phyloP scores from a whole-genome alignment of 1,140 invertebrate species.

The Ips typographus region DNA sequence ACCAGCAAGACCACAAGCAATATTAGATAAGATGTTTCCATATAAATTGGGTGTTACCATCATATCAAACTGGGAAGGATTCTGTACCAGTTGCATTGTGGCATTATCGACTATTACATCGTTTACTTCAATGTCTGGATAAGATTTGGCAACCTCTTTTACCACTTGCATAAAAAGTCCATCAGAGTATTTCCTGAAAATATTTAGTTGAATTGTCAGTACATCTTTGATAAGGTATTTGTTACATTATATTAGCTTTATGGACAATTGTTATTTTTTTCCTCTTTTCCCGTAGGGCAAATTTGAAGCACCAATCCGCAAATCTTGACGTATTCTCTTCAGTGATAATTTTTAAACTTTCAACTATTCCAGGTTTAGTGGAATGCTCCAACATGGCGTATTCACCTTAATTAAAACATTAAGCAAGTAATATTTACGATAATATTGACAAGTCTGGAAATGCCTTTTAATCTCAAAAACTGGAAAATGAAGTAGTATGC shows the following conservation, averaged over 20 bases:
- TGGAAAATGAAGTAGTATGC: no score
- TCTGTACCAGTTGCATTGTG: constrained; percentile 96
- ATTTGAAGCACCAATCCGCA: constrained; percentile 81
- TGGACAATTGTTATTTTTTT: constrained; percentile 84
- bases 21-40: constrained; percentile 95
- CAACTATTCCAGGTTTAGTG: constrained; percentile 71
- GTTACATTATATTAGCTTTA: constrained; percentile 85
- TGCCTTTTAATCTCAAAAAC: no score
- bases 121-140: constrained; percentile 93
- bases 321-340: constrained; percentile 72
- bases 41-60: constrained; percentile 97
- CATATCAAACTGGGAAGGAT: constrained; percentile 81
- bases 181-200: constrained; percentile 80
- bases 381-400: constrained; percentile 70
- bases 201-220: neutral
- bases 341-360: constrained; percentile 84
- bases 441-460: no score
- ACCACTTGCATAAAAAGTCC: constrained; percentile 91
- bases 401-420: constrained; percentile 47
- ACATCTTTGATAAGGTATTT: neutral
- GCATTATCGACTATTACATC: constrained; percentile 98
- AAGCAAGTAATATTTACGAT: neutral
- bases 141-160: constrained; percentile 79
- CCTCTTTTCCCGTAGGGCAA: constrained; percentile 69
- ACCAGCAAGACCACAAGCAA: constrained; percentile 93